Evolutionary conservation across 2,888 invertebrate genomes (phyloP).

Genomic region (Morpho achilles): DNA sequence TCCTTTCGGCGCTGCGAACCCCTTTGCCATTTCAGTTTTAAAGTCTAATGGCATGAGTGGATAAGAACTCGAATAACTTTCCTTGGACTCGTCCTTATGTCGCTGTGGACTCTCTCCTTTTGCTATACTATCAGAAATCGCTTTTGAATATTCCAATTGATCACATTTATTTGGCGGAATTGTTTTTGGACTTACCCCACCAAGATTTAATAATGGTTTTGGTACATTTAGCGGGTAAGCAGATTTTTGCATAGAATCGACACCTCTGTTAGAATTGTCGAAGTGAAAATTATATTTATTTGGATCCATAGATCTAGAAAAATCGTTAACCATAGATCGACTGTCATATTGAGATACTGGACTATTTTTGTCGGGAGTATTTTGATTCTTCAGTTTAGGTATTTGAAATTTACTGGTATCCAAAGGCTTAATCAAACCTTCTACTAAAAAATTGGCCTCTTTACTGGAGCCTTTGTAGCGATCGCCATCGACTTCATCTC

Average conservation of each 20-base stretch:
- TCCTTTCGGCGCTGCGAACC: constrained; percentile 68
- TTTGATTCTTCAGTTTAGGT: constrained; percentile 83
- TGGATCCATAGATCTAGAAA: constrained; percentile 61
- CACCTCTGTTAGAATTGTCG: constrained; percentile 55
- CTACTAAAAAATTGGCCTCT: constrained; percentile 83
- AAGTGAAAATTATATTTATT: constrained; percentile 69
- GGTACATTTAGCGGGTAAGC: constrained; percentile 68
- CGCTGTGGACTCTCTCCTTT: constrained; percentile 60
- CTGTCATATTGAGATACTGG: constrained; percentile 62
- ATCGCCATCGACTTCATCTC: constrained; percentile 82
- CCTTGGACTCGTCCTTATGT: constrained; percentile 63
- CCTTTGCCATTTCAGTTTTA: constrained; percentile 69
- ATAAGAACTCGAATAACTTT: constrained; percentile 50
- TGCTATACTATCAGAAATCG: constrained; percentile 57
- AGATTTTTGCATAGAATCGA: constrained; percentile 62
- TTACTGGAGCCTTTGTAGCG: constrained; percentile 81
- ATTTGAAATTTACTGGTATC: constrained; percentile 93
- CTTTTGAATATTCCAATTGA: constrained; percentile 58
- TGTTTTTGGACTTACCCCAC: constrained; percentile 66
- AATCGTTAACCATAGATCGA: constrained; percentile 68
- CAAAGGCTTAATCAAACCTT: constrained; percentile 87
- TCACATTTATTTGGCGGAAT: constrained; percentile 49
- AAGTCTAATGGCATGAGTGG: constrained; percentile 67
- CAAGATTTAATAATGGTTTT: constrained; percentile 67
- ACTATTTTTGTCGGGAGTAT: constrained; percentile 67